Evolutionary conservation across 2,797 vertebrate species (phyloP).

Genomic region (Channallabes apus): DNA sequence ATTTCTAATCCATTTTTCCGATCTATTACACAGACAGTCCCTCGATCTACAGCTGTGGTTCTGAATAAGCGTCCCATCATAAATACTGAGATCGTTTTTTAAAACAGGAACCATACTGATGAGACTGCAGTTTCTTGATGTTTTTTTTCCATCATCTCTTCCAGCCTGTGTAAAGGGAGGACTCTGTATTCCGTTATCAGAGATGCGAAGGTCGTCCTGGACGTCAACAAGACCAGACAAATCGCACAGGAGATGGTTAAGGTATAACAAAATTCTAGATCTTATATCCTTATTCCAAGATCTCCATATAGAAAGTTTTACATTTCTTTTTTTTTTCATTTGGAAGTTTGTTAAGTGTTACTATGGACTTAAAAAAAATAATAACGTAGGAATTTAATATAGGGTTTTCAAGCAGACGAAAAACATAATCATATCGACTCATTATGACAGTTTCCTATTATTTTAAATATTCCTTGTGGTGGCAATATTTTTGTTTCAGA

Average conservation of each 20-base stretch:
- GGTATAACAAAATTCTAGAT: constrained; percentile 59
- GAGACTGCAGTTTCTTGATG: neutral
- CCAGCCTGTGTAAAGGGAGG: constrained; percentile 95
- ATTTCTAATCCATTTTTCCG: neutral
- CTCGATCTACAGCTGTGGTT: neutral
- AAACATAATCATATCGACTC: neutral
- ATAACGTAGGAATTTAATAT: neutral
- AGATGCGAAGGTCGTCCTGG: constrained; percentile 93
- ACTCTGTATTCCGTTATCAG: constrained; percentile 96
- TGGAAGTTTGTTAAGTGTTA: neutral
- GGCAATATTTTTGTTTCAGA: neutral
- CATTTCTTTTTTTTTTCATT: neutral
- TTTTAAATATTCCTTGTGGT: neutral
- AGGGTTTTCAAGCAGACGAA: neutral
- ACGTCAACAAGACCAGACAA: constrained; percentile 98
- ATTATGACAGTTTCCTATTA: neutral
- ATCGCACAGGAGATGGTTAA: constrained; percentile 99
- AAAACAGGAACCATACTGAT: neutral
- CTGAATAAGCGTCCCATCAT: constrained; percentile 20
- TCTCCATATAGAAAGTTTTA: neutral
- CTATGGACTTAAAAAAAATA: neutral
- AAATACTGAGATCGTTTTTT: neutral
- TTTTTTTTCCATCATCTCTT: constrained; percentile 52
- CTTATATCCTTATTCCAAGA: neutral
- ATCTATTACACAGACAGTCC: constrained; percentile 17